phyloP scores from a whole-genome alignment of 2,888 invertebrate genomes.

The Lucinisca nassula region DNA sequence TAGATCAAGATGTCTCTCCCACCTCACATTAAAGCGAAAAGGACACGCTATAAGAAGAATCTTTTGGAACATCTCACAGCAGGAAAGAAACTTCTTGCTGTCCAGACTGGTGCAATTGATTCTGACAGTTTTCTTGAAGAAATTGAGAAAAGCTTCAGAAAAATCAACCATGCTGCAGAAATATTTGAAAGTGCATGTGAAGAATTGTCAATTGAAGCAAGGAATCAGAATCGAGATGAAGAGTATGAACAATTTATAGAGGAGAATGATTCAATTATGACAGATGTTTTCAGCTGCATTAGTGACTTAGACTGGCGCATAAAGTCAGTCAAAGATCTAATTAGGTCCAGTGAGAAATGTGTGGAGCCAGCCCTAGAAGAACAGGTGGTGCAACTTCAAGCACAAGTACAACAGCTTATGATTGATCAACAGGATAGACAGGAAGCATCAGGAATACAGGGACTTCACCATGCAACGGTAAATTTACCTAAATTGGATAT shows the following conservation, averaged over 20 bases:
- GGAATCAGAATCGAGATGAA: not conserved
- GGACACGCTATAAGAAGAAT: no score
- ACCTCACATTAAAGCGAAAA: no score
- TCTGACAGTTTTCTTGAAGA: no score
- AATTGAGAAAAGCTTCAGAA: no score
- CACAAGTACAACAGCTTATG: not conserved
- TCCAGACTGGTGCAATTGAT: no score
- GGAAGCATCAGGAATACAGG: not conserved
- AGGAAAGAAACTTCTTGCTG: no score
- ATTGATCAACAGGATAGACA: not conserved
- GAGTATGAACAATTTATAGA: slow-evolving; percentile 8
- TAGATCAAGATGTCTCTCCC: no score
- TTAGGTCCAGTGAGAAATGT: not conserved
- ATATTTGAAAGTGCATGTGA: not conserved
- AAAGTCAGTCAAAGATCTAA: not conserved
- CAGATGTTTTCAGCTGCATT: not conserved
- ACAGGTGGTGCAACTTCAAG: not conserved
- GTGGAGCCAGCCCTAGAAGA: not conserved
- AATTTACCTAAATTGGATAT: no score
- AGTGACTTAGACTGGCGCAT: not conserved
- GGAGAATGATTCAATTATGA: not conserved
- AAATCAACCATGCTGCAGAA: no score
- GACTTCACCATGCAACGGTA: not conserved
- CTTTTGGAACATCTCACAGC: no score
- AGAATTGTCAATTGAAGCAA: not conserved